phyloP scores from a whole-genome alignment of 1,140 invertebrate genomes.

The Aricia agestis region DNA sequence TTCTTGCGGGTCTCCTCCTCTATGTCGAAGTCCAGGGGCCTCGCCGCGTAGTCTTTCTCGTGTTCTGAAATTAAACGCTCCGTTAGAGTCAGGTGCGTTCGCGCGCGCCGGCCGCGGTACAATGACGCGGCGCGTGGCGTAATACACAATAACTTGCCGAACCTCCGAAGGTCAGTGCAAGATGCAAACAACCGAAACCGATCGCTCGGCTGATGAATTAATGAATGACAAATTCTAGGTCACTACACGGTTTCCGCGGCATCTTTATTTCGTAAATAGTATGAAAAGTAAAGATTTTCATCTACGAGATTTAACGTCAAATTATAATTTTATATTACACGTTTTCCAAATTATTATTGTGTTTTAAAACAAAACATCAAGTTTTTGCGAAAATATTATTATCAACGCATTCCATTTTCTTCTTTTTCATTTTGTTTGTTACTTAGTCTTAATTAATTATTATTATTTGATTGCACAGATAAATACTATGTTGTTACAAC shows the following conservation, averaged over 20 bases:
- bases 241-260: constrained; percentile 29
- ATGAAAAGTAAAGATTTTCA: not conserved
- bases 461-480: not conserved
- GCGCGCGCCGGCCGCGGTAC: constrained; percentile 41
- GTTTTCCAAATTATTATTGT: no score
- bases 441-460: not conserved
- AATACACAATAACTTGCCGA: constrained; percentile 72
- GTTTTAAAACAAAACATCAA: no score
- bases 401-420: no score
- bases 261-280: not conserved
- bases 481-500: not conserved
- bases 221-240: constrained; percentile 59
- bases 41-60: constrained; percentile 87
- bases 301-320: not conserved
- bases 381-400: no score
- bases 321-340: not conserved
- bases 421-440: not conserved
- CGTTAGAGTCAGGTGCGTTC: constrained; percentile 37
- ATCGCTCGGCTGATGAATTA: constrained; percentile 49
- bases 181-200: constrained; percentile 58
- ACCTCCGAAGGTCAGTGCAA: constrained; percentile 69
- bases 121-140: constrained; percentile 51
- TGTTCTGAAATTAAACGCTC: constrained; percentile 59
- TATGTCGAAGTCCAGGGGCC: constrained; percentile 87
- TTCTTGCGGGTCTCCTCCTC: constrained; percentile 92